phyloP scores from a whole-genome alignment of 2,797 vertebrate genomes.

The Brotula barbata region DNA sequence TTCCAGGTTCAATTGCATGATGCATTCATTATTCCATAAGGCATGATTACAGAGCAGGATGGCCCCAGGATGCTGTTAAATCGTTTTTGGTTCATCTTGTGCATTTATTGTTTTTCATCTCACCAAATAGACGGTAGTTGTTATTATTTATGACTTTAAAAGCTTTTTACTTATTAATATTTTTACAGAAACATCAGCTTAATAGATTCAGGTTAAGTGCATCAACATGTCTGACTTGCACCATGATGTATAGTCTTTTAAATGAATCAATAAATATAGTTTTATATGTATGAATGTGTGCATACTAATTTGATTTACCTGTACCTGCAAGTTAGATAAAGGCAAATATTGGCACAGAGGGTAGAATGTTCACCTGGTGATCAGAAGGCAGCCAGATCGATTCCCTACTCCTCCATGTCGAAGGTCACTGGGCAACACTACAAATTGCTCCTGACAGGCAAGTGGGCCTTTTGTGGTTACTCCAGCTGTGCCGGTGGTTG shows the following conservation, averaged over 20 bases:
- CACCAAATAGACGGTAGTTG: conserved; percentile 12
- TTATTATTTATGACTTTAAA: conserved; percentile 46
- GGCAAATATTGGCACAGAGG: not conserved
- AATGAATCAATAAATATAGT: conserved; percentile 63
- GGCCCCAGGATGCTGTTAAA: conserved; percentile 43
- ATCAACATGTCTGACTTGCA: not conserved
- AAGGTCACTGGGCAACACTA: too few species aligned
- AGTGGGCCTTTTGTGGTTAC: too few species aligned
- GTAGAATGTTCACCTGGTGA: too few species aligned
- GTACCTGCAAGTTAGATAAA: not conserved
- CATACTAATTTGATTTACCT: not conserved
- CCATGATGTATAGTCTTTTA: conserved; percentile 51
- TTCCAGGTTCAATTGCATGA: conserved; percentile 6
- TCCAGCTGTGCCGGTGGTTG: too few species aligned
- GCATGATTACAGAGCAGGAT: conserved; percentile 13
- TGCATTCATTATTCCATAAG: conserved; percentile 19
- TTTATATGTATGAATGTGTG: conserved; percentile 51
- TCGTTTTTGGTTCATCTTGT: conserved; percentile 25
- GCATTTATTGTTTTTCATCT: conserved; percentile 25
- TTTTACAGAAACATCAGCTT: conserved; percentile 14
- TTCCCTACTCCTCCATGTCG: too few species aligned
- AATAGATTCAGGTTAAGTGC: not conserved
- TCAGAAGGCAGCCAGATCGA: too few species aligned
- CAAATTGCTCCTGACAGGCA: too few species aligned
- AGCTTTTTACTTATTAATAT: not conserved